Percentiles rank a stretch among this genome's conserved stretches.
Conservation (phyloP, 2,113 vertebrate genomes). For the Bufo gargarizans region DNA sequence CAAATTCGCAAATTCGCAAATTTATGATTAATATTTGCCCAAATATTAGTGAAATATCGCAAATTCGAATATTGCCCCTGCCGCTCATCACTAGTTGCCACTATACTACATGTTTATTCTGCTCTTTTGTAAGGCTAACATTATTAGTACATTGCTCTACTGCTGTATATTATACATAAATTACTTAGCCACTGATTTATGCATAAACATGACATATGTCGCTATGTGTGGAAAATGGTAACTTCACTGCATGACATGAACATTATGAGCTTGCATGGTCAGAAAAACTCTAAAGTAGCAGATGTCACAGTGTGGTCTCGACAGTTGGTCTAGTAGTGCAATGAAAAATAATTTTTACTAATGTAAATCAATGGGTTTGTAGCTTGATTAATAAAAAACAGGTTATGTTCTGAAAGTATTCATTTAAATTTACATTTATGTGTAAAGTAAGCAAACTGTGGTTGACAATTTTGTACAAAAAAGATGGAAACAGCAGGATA, state of each 20-base stretch:
- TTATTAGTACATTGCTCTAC: not conserved
- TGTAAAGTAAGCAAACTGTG: no score
- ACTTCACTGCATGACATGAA: conserved; percentile 43
- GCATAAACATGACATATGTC: conserved; percentile 34
- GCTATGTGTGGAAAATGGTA: conserved; percentile 12
- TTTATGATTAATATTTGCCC: no score
- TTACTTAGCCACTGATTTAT: not conserved
- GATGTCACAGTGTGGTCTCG: conserved; percentile 50
- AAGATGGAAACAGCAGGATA: no score
- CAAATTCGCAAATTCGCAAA: no score
- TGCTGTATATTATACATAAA: not conserved
- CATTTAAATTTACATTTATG: no score
- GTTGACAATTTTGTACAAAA: no score
- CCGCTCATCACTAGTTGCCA: no score
- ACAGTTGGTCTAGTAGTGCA: conserved; percentile 19
- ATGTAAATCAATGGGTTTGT: conserved; percentile 19
- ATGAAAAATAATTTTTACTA: conserved; percentile 40
- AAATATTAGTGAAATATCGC: no score
- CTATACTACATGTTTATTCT: not conserved
- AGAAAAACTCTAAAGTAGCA: conserved; percentile 37
- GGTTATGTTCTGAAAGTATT: no score
- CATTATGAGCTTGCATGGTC: conserved; percentile 46
- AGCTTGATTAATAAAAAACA: conserved; percentile 28
- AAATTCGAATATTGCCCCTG: no score
- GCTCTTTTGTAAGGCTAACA: not conserved